Evolutionary conservation across 2,113 vertebrate genomes (phyloP), one percentile per base, ranked within the genome.

Genomic region (Microcebus tavaratra): DNA sequence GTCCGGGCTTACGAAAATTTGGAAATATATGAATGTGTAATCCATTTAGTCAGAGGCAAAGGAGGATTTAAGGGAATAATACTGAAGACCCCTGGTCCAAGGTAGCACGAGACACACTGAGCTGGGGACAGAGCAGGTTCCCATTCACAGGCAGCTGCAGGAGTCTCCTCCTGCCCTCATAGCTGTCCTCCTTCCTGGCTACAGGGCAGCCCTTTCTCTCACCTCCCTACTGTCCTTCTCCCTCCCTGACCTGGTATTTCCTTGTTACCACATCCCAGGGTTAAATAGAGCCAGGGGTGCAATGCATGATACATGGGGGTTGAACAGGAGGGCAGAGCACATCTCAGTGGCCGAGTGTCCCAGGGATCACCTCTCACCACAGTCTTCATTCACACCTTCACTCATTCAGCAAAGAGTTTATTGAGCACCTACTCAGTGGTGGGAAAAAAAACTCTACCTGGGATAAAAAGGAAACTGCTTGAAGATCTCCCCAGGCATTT

Each of bases 21-120:
- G 63, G 87, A 97, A 93, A 63, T 14, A 21, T 1, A 57, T 10
- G 55, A 85, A 53, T 29, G 70, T 57, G 31, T 39, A 12, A 11
- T 85, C 9, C 36, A 18, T 29, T 75, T 6, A 15, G 10, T 20
- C 61, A 73, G 48, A 88, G 48, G 53, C 57, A 70, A 75, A 42
- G 8, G 11, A 3, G n/a, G 48, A 9, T 8, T 75, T 25, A 8
- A 8, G 23, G 34, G 42, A 36, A 67, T 18, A 8, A 31, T 14
- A 12, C n/a, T 34, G 63, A 87, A 70, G n/a, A 9, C 6, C 15
- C 12, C 36, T 90, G 36, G 31, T 5, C 68, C 11, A 2, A 0
- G 42, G 13, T 11, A 39, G 55, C 11, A 8, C 1, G 1, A 0
- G 18, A 31, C 25, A 25, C 17, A 2, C 0, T 18, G 15, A 42